Evolutionary conservation across 2,113 vertebrate genomes (phyloP).

Genomic region (Paracanthobrama guichenoti): DNA sequence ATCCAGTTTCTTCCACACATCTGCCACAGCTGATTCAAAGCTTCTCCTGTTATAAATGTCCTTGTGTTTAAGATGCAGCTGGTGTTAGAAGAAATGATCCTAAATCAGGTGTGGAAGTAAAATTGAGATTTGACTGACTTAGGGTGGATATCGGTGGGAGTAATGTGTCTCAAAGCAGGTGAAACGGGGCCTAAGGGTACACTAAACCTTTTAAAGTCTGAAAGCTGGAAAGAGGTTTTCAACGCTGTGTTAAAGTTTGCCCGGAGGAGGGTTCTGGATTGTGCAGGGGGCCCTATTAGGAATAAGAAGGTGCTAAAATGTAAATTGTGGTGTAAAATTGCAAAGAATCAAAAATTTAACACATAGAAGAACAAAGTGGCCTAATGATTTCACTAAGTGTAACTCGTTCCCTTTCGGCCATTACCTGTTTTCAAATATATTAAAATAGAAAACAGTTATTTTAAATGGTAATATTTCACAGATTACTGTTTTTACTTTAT

Average conservation of each 20-base stretch:
- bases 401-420: background rate
- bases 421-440: background rate
- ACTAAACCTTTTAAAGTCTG: constrained; percentile 38
- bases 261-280: constrained; percentile 18
- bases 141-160: constrained; percentile 15
- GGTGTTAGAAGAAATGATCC: constrained; percentile 12
- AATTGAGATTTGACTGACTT: constrained; percentile 35
- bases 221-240: constrained; percentile 31
- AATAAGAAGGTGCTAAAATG: constrained; percentile 29
- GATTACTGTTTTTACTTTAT: background rate
- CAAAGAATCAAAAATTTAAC: background rate
- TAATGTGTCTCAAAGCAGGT: constrained; percentile 38
- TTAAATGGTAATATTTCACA: background rate
- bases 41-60: background rate
- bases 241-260: constrained; percentile 16
- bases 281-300: constrained; percentile 1
- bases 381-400: background rate
- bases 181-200: constrained; percentile 32
- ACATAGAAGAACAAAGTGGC: background rate
- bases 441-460: background rate
- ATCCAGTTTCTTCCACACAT: constrained; percentile 11
- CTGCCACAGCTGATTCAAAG: constrained; percentile 18
- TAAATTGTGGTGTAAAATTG: constrained; percentile 2
- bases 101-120: constrained; percentile 13
- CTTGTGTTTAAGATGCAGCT: constrained; percentile 33